Percentiles rank a stretch among this genome's conserved stretches.
Conservation (phyloP, 1,140 invertebrate species). For the Papilio polytes region DNA sequence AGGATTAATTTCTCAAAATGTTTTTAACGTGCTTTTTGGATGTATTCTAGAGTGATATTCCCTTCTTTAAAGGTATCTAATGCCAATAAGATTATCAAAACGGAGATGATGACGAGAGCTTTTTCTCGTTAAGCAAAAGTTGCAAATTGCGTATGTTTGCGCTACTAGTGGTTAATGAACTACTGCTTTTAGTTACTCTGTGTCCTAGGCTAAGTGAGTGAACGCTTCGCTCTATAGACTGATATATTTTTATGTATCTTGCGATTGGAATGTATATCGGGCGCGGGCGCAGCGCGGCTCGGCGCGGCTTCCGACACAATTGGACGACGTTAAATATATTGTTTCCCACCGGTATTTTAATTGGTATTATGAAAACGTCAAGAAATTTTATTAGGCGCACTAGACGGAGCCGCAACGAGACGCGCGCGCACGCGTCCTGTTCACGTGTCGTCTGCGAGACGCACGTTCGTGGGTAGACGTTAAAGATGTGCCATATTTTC, state of each 20-base stretch:
- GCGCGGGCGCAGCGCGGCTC: conserved; percentile 60
- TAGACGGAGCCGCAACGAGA: conserved; percentile 45
- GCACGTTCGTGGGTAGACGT: conserved; percentile 71
- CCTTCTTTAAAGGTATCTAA: neutral
- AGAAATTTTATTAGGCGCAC: conserved; percentile 62
- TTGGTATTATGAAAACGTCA: conserved; percentile 72
- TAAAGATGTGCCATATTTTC: conserved; percentile 83
- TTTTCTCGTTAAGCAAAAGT: neutral
- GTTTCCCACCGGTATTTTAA: conserved; percentile 83
- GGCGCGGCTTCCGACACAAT: conserved; percentile 57
- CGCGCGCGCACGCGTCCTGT: conserved; percentile 56
- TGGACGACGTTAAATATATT: conserved; percentile 68
- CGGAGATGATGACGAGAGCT: neutral
- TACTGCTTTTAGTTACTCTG: conserved; percentile 43
- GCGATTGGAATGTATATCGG: conserved; percentile 72
- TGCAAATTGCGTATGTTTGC: neutral
- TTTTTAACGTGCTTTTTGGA: neutral
- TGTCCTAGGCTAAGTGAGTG: conserved; percentile 66
- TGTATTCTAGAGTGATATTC: neutral
- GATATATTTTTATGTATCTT: conserved; percentile 80
- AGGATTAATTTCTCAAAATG: neutral
- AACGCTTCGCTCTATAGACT: conserved; percentile 75
- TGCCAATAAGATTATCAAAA: neutral
- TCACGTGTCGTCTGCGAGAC: conserved; percentile 53
- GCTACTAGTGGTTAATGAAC: conserved; percentile 14